Conservation (phyloP, 2,113 vertebrate genomes). For the Salvator merianae region DNA sequence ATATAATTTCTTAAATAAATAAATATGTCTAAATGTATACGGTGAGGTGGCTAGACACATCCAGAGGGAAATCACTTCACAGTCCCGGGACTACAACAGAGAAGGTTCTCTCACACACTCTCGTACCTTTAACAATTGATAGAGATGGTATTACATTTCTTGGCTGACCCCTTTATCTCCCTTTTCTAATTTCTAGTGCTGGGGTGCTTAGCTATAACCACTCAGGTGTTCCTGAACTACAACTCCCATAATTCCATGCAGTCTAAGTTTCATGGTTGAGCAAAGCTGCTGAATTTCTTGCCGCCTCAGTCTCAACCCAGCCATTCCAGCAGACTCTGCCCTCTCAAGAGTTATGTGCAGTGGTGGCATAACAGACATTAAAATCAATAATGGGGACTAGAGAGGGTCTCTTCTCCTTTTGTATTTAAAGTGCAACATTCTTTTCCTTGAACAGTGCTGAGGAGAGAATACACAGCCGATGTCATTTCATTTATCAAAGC, state of each 20-base stretch:
- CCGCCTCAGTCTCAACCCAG: not conserved
- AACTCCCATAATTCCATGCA: not conserved
- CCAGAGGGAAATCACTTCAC: no score
- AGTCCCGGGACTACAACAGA: no score
- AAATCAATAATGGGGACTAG: not conserved
- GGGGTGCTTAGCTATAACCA: not conserved
- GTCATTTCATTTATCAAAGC: not conserved
- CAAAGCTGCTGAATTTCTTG: not conserved
- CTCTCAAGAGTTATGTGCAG: not conserved
- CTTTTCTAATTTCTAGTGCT: not conserved
- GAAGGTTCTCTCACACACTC: no score
- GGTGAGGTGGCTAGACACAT: no score
- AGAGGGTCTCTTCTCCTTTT: not conserved
- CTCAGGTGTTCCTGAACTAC: no score
- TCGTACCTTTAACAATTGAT: not conserved
- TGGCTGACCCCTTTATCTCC: not conserved
- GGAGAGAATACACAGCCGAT: not conserved
- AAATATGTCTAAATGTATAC: no score
- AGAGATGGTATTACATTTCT: no score
- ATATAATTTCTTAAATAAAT: no score
- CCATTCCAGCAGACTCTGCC: not conserved
- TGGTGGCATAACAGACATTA: not conserved
- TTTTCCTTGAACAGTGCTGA: no score
- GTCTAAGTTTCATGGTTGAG: not conserved
- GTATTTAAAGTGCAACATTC: not conserved